Conservation (phyloP, 2,797 vertebrate species). For the Helostoma temminkii region DNA sequence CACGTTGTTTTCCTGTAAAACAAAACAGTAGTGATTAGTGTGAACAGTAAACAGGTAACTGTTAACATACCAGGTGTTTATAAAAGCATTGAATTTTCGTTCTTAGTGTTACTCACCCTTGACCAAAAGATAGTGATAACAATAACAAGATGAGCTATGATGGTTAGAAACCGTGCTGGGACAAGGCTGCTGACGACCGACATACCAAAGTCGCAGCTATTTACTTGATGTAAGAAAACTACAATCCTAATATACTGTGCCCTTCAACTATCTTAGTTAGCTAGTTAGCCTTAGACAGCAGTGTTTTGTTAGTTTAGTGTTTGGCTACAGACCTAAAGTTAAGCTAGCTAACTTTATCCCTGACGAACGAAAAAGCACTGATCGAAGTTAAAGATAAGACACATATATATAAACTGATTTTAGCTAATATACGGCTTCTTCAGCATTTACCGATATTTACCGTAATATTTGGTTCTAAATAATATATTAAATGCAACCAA, state of each 20-base stretch:
- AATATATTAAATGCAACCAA: too few species aligned
- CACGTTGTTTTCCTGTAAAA: conserved; percentile 87
- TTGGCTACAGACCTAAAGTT: neutral
- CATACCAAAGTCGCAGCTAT: conserved; percentile 72
- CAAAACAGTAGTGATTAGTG: conserved; percentile 7
- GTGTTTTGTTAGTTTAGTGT: conserved; percentile 4
- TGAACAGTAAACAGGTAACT: too few species aligned
- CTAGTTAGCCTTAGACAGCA: too few species aligned
- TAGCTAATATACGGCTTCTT: neutral
- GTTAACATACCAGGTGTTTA: too few species aligned
- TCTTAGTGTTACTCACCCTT: conserved; percentile 82
- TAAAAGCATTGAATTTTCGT: too few species aligned
- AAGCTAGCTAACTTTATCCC: neutral
- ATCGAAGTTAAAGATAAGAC: neutral
- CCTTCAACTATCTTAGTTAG: neutral
- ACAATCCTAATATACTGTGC: neutral
- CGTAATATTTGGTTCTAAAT: too few species aligned
- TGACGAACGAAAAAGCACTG: neutral
- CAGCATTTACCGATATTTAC: too few species aligned
- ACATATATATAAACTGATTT: neutral
- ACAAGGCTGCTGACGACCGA: conserved; percentile 84
- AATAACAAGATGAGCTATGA: conserved; percentile 90
- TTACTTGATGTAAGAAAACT: too few species aligned
- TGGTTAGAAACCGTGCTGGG: conserved; percentile 89
- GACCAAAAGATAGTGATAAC: conserved; percentile 94